These are phyloP conservation scores for Spodoptera exigua DNA, from an alignment of 2,888 invertebrate genomes.

Conservation along the genomic window DNA sequence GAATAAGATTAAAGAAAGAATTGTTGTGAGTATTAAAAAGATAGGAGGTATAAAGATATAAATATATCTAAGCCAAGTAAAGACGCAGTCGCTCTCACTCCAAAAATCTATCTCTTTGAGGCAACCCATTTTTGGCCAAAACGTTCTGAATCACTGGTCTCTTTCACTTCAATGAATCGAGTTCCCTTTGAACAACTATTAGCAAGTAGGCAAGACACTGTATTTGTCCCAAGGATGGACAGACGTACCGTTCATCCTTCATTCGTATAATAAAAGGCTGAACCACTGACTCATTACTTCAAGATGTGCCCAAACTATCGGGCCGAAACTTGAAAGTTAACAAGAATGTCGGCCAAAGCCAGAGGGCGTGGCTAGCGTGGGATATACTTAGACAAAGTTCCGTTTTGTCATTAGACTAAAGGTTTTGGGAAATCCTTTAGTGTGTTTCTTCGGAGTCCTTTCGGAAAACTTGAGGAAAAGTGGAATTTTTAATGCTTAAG, in stretches of 20 bases:
- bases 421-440: slow-evolving; percentile 53
- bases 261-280: slow-evolving; percentile 62
- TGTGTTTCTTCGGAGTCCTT: slow-evolving; percentile 29
- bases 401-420: slow-evolving; percentile 58
- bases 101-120: slow-evolving; percentile 25
- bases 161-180: slow-evolving; percentile 35
- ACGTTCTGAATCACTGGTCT: slow-evolving; percentile 38
- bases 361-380: slow-evolving; percentile 52
- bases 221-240: slow-evolving; percentile 20
- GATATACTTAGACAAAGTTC: slow-evolving; percentile 51
- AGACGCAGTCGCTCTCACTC: background rate
- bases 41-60: too few species aligned
- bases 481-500: slow-evolving; percentile 21
- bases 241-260: slow-evolving; percentile 40
- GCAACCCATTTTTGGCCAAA: slow-evolving; percentile 22
- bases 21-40: too few species aligned
- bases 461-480: slow-evolving; percentile 15
- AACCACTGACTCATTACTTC: slow-evolving; percentile 66
- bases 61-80: too few species aligned
- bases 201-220: slow-evolving; percentile 13
- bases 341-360: slow-evolving; percentile 61
- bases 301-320: slow-evolving; percentile 67
- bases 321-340: slow-evolving; percentile 59
- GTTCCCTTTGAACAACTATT: slow-evolving; percentile 41
- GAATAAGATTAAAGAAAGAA: too few species aligned